Evolutionary conservation across 2,888 invertebrate species (phyloP), one percentile per base, ranked within the genome.

Genomic region (Colletes collaris): DNA sequence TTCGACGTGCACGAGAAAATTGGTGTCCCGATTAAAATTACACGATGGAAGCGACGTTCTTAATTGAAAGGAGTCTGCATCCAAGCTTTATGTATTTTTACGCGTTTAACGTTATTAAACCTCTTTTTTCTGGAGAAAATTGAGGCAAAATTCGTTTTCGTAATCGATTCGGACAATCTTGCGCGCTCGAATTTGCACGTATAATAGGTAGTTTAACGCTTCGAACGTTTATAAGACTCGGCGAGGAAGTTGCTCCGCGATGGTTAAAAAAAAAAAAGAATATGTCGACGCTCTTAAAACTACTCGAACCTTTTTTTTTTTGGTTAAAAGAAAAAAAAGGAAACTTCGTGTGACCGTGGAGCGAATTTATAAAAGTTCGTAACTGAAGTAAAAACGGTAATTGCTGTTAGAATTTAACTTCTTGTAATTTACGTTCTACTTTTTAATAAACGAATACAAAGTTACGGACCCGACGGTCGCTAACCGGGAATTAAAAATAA

Each of bases 191-290:
- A 74, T 71, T 79, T 55, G 46, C 66, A 66, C 37, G 8, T 64
- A 52, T 76, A 81, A 81, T 56, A 27, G 53, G 4, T 37, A 69
- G n/a, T 81, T 80, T 68, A 46, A 64, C 68, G 53, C 52, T 79
- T 58, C 11, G 8, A 50, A 55, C 55, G 0, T 49, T 67, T 63
- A 66, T 52, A 16, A 56, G 50, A 7, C 35, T 35, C 27, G 3
- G 1, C 7, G 50, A 16, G 19, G 71, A 56, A 60, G 46, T 68
- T 60, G 52, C 19, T 13, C 8, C 0, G n/a, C 35, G n/a, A 11
- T 27, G 11, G 7, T n/a, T 11, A 60, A 35, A 27, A 27, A 27
- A 27, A 27, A 27, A 27, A 27, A 27, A 27, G 52, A 55, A 69
- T 60, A 60, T 62, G 44, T 67, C 56, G 65, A 11, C 56, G 10